Conservation (phyloP, 64 coral and sea anemone genomes). For the Porites australiensis region DNA sequence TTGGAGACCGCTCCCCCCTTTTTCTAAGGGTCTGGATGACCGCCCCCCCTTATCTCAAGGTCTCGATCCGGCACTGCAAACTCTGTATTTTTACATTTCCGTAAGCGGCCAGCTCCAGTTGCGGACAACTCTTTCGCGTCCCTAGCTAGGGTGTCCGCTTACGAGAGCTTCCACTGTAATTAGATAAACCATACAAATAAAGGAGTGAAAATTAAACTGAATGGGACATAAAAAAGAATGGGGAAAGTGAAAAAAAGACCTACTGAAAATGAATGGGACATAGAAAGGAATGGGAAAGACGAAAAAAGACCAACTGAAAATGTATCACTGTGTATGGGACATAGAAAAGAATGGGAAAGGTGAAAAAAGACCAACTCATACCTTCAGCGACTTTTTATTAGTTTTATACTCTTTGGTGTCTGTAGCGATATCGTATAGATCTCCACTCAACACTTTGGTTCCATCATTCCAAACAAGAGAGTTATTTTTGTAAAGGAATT, state of each 20-base stretch:
- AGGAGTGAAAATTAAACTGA: background rate
- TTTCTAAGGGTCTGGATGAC: no score
- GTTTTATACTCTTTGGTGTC: conserved; percentile 40
- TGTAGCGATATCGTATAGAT: conserved; percentile 81
- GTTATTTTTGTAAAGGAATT: conserved; percentile 70
- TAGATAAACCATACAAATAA: background rate
- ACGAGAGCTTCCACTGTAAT: no score
- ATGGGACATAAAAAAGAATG: background rate
- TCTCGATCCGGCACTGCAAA: no score
- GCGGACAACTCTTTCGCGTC: no score
- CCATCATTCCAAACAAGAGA: conserved; percentile 20
- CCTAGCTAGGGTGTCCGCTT: no score
- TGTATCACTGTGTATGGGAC: background rate
- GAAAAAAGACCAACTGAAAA: background rate
- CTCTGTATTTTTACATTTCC: no score
- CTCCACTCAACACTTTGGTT: background rate
- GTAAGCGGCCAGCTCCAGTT: no score
- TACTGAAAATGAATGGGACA: background rate
- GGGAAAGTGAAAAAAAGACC: background rate
- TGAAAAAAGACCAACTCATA: background rate
- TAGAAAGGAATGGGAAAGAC: background rate
- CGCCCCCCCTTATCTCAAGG: no score
- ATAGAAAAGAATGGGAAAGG: background rate
- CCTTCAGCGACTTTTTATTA: background rate
- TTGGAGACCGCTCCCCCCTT: no score